These are phyloP conservation scores for Trididemnum nubilum DNA, from an alignment of 23 tunicate genomes.

Conservation along the genomic window DNA sequence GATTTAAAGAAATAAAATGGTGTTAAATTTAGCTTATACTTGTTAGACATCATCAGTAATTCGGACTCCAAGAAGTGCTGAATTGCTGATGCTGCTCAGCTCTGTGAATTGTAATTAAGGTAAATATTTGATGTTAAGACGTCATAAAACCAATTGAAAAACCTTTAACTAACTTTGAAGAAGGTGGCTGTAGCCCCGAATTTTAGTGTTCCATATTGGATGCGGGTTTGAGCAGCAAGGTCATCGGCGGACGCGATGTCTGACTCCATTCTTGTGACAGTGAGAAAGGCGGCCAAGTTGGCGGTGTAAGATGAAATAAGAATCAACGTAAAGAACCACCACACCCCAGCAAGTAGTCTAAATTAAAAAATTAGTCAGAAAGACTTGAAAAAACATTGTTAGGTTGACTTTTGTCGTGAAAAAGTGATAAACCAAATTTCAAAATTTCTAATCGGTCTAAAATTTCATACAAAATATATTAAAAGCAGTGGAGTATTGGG, in stretches of 20 bases:
- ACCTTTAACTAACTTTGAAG: constrained; percentile 31
- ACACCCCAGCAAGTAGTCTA: constrained; percentile 66
- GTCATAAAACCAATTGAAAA: not conserved
- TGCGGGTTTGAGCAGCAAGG: constrained; percentile 52
- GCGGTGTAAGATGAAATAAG: constrained; percentile 81
- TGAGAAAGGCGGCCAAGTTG: constrained; percentile 85
- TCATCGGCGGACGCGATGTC: constrained; percentile 55
- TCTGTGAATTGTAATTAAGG: too few species aligned
- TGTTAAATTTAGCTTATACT: too few species aligned
- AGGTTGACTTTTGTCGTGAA: too few species aligned
- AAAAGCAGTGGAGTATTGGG: too few species aligned
- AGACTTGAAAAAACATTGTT: too few species aligned
- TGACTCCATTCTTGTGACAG: constrained; percentile 72
- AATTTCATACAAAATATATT: not conserved
- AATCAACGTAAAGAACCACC: constrained; percentile 88
- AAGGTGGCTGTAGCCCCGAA: constrained; percentile 50
- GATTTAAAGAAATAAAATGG: too few species aligned
- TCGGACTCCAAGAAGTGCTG: too few species aligned
- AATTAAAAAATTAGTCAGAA: not conserved
- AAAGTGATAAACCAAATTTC: too few species aligned
- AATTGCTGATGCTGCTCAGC: too few species aligned
- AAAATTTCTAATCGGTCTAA: too few species aligned
- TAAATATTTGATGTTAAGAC: not conserved
- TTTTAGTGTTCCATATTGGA: constrained; percentile 53
- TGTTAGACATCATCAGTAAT: too few species aligned